Evolutionary conservation across 2,888 invertebrate genomes (phyloP).

Genomic region (Isoperla grammatica): DNA sequence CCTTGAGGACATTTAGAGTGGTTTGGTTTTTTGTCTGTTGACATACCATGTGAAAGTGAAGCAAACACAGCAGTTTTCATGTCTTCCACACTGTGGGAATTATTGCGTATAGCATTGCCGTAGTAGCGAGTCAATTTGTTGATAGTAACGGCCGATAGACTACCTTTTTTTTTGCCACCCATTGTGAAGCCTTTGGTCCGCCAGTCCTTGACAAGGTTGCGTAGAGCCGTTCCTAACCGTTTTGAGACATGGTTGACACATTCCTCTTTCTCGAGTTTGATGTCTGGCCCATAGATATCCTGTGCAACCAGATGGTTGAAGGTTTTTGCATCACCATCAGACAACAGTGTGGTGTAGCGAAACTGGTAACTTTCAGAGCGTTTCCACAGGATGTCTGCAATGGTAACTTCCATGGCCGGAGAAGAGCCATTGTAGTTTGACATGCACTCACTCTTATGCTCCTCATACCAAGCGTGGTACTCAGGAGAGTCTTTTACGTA

Average conservation of each 20-base stretch:
- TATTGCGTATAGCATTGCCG: slow-evolving; percentile 28
- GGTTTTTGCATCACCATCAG: too few relatives aligned
- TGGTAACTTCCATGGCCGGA: slow-evolving; percentile 28
- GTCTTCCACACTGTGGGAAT: slow-evolving; percentile 23
- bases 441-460: slow-evolving; percentile 26
- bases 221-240: slow-evolving; percentile 19
- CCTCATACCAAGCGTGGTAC: slow-evolving; percentile 28
- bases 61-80: slow-evolving; percentile 33
- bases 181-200: slow-evolving; percentile 14
- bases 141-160: slow-evolving; percentile 17
- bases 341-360: slow-evolving; percentile 21
- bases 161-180: slow-evolving; percentile 18
- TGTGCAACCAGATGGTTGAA: too few relatives aligned
- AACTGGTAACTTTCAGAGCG: slow-evolving; percentile 13
- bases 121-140: slow-evolving; percentile 26
- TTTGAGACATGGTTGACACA: too few relatives aligned
- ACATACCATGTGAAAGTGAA: slow-evolving; percentile 32
- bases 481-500: slow-evolving; percentile 27
- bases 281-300: slow-evolving; percentile 20
- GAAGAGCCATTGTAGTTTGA: slow-evolving; percentile 29
- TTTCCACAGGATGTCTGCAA: slow-evolving; percentile 25
- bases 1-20: slow-evolving; percentile 31
- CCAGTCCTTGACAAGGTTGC: slow-evolving; percentile 8
- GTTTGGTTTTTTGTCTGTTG: slow-evolving; percentile 33
- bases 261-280: slow-evolving; percentile 18